Evolutionary conservation across 2,888 invertebrate species (phyloP).

Genomic region (Octodonta nipae): DNA sequence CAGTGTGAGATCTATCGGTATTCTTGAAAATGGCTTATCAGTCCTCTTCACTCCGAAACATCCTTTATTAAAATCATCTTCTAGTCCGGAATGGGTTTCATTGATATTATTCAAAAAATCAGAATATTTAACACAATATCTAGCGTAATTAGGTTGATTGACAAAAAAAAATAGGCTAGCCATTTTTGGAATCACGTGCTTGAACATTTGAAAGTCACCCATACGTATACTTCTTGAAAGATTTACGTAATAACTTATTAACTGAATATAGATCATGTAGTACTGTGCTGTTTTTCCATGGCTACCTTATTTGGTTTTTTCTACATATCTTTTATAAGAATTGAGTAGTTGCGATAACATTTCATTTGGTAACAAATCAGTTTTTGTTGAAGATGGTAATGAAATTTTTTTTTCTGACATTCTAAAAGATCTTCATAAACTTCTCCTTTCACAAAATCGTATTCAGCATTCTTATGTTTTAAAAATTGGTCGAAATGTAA

Average conservation of each 20-base stretch:
- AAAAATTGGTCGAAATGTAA: conserved; percentile 12
- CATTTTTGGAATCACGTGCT: conserved; percentile 16
- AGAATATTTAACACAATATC: conserved; percentile 12
- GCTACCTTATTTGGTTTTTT: too few relatives aligned
- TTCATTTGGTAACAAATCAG: conserved; percentile 8
- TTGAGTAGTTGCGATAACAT: too few relatives aligned
- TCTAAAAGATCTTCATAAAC: conserved; percentile 9
- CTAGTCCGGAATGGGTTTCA: conserved; percentile 5
- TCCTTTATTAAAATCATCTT: conserved; percentile 5
- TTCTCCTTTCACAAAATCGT: conserved; percentile 11
- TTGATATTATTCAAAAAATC: conserved; percentile 6
- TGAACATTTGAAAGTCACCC: conserved; percentile 20
- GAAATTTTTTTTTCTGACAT: conserved; percentile 8
- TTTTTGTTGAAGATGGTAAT: not conserved
- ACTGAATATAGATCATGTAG: conserved; percentile 19
- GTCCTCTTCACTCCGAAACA: conserved; percentile 10
- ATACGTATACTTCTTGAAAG: conserved; percentile 21
- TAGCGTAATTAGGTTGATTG: conserved; percentile 7
- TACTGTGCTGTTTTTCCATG: too few relatives aligned
- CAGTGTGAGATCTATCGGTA: conserved; percentile 6
- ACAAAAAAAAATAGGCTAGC: conserved; percentile 5
- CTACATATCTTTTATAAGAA: too few relatives aligned
- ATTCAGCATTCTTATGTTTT: conserved; percentile 7
- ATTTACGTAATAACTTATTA: conserved; percentile 18
- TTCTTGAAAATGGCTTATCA: conserved; percentile 7